Evolutionary conservation across 2,888 invertebrate species (phyloP).

Genomic region (Eudemis profundana): DNA sequence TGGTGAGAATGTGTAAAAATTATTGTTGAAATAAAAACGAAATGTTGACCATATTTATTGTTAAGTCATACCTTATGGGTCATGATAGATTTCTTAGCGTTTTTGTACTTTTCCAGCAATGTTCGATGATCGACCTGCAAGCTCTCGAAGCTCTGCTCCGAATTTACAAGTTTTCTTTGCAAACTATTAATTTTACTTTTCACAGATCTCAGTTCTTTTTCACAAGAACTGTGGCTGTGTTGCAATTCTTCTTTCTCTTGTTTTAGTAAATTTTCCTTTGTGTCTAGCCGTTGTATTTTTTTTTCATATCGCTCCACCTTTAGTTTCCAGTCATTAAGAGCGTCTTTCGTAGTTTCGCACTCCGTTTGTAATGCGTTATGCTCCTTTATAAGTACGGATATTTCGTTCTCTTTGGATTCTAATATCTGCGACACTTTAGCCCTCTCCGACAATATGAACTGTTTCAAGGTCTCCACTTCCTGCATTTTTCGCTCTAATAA

Average conservation of each 20-base stretch:
- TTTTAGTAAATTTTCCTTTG: constrained; percentile 69
- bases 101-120: constrained; percentile 86
- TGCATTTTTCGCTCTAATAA: constrained; percentile 81
- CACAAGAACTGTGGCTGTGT: constrained; percentile 61
- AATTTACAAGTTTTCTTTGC: constrained; percentile 74
- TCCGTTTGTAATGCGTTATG: constrained; percentile 72
- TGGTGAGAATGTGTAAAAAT: too few species aligned
- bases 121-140: constrained; percentile 74
- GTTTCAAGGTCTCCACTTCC: constrained; percentile 81
- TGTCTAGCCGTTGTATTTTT: constrained; percentile 64
- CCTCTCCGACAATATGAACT: constrained; percentile 81
- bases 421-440: constrained; percentile 80
- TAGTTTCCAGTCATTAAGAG: constrained; percentile 67
- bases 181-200: constrained; percentile 74
- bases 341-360: constrained; percentile 70
- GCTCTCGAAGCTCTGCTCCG: constrained; percentile 69
- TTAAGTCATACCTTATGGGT: constrained; percentile 85
- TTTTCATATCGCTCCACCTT: constrained; percentile 75
- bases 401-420: constrained; percentile 81
- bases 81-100: constrained; percentile 86
- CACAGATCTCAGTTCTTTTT: constrained; percentile 70
- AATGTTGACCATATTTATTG: constrained; percentile 6
- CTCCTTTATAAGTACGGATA: constrained; percentile 76
- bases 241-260: constrained; percentile 75
- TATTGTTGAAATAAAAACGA: too few species aligned